Conservation (phyloP, 2,888 invertebrate genomes). For the Luperina testacea region DNA sequence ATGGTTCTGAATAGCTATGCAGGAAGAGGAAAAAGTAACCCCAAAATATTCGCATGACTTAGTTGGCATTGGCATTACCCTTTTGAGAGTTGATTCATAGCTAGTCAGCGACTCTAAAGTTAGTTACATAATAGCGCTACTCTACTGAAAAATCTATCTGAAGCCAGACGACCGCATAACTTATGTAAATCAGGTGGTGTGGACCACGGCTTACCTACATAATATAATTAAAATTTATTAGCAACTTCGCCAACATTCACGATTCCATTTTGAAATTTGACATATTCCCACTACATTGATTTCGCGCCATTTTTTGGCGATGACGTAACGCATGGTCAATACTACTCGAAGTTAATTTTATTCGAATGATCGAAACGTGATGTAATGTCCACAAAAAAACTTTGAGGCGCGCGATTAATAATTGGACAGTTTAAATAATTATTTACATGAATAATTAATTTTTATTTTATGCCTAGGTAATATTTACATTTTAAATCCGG, state of each 20-base stretch:
- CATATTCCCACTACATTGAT: neutral
- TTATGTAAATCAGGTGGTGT: slow-evolving; percentile 21
- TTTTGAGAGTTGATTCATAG: neutral
- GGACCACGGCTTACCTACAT: neutral
- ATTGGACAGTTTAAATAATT: slow-evolving; percentile 4
- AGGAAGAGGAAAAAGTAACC: neutral
- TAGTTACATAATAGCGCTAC: neutral
- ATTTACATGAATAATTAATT: neutral
- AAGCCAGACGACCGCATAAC: slow-evolving; percentile 5
- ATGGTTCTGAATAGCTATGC: neutral
- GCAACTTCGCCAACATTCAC: neutral
- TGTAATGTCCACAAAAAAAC: slow-evolving; percentile 41
- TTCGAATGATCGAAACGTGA: slow-evolving; percentile 38
- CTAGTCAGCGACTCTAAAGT: neutral
- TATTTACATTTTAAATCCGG: slow-evolving; percentile 15
- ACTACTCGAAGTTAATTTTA: slow-evolving; percentile 34
- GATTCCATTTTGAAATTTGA: slow-evolving; percentile 22
- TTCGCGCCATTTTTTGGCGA: slow-evolving; percentile 20
- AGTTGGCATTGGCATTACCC: too few relatives aligned
- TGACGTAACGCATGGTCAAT: slow-evolving; percentile 57
- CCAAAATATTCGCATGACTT: neutral
- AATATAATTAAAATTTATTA: neutral
- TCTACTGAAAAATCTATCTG: neutral
- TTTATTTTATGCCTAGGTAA: neutral
- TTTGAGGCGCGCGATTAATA: neutral